These are phyloP conservation scores for Oegoconia quadripuncta DNA, from an alignment of 2,888 invertebrate species.

Conservation along the genomic window DNA sequence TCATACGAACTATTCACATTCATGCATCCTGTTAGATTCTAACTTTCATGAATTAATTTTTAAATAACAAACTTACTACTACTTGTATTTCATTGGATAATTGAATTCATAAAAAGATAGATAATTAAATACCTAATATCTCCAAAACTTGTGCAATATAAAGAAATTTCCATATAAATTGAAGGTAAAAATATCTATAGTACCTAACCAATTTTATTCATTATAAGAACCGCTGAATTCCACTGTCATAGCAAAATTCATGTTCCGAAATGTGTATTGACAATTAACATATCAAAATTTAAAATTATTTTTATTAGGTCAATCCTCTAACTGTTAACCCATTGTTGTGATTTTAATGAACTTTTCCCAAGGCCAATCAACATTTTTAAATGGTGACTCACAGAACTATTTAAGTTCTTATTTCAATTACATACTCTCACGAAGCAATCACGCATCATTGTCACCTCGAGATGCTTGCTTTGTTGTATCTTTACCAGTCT, in stretches of 20 bases:
- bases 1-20: conserved; percentile 51
- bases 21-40: conserved; percentile 34
- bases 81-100: too few relatives aligned
- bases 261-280: too few relatives aligned
- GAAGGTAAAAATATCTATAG: too few relatives aligned
- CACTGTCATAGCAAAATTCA: too few relatives aligned
- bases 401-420: conserved; percentile 52
- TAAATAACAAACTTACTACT: too few relatives aligned
- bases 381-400: conserved; percentile 61
- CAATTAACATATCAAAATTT: not conserved
- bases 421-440: conserved; percentile 70
- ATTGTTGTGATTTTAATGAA: conserved; percentile 1
- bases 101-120: too few relatives aligned
- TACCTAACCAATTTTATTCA: too few relatives aligned
- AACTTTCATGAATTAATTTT: too few relatives aligned
- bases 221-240: too few relatives aligned
- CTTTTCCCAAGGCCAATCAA: conserved; percentile 53
- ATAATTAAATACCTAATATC: too few relatives aligned
- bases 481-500: conserved; percentile 56
- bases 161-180: too few relatives aligned
- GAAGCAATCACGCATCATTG: conserved; percentile 72
- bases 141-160: too few relatives aligned
- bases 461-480: conserved; percentile 59
- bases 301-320: not conserved
- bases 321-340: not conserved